These are phyloP conservation scores for Pygoscelis antarcticus DNA, from an alignment of 2,113 vertebrate species.

Conservation along the genomic window DNA sequence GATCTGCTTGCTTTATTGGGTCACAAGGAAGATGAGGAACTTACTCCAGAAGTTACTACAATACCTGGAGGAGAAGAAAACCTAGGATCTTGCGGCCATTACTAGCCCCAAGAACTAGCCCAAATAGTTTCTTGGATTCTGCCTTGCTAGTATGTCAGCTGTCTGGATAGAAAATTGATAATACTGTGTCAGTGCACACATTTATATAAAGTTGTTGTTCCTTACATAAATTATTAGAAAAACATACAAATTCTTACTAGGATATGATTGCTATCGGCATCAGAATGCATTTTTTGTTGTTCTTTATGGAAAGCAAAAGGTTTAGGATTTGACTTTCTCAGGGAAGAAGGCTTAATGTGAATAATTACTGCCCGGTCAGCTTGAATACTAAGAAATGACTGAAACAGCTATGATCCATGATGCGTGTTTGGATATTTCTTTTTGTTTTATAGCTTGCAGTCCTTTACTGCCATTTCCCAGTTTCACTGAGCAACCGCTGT, in stretches of 20 bases:
- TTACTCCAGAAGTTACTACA: background rate
- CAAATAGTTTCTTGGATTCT: background rate
- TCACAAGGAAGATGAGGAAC: background rate
- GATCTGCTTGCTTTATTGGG: background rate
- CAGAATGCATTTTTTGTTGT: background rate
- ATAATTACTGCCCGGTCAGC: background rate
- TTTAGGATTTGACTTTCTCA: background rate
- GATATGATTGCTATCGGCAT: background rate
- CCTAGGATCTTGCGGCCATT: background rate
- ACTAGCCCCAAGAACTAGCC: background rate
- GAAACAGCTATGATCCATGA: background rate
- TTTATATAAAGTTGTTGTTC: background rate
- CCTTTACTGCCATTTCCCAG: background rate
- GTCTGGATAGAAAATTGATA: background rate
- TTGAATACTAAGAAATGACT: background rate
- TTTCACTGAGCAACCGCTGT: background rate
- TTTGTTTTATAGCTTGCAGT: background rate
- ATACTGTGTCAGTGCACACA: accelerated
- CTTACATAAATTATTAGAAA: background rate
- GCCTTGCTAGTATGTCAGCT: background rate
- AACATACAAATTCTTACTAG: background rate
- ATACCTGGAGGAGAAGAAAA: background rate
- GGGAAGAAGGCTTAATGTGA: background rate
- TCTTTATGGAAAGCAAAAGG: background rate
- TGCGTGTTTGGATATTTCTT: background rate